Evolutionary conservation across 1,140 invertebrate genomes (phyloP), one percentile per base, ranked within the genome.

Genomic region (Trinorchestia longiramus): DNA sequence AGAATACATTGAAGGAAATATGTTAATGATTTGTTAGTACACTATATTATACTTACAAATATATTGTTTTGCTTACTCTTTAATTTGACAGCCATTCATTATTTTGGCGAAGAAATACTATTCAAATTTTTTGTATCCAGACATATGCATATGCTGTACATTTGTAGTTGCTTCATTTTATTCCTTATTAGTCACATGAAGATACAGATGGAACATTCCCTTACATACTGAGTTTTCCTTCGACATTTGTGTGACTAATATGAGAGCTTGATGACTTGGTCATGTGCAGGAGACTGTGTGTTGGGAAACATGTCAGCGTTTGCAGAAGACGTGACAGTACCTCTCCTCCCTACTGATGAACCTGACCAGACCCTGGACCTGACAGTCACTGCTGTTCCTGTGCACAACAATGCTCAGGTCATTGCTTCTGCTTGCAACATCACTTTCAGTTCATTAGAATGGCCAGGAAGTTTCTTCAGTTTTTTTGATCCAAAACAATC

Each of bases 361-460:
- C 88, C 40, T 40, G 92, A 45, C 8, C 19, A 94, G 44, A 94
- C 92, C 0, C 40, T 94, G 36, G 92, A 94, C n/a, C 88, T 91
- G 88, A 91, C 88, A 23, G 88, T 91, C 43, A 8, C 88, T 43
- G 88, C 88, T 94, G 43, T 43, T 40, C 92, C 92, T 45, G 92
- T 94, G 44, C 92, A 94, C 44, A 42, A 47, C 6, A 94, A 94
- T 94, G 92, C 44, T 47, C 92, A 45, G 92, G 92, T 94, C 40
- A 6, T 45, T 47, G 43, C 40, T 11, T 47, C 8, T 23, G 8
- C 90, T 44, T 42, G 41, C n/a, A 43, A 92, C n/a, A n/a, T n/a
- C 42, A n/a, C 23, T 41, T 90, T 41, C 88, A 23, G 88, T 90
- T 19, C 88, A 90, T 42, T 41, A 90, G n/a, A 90, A 90, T 90